phyloP scores from a whole-genome alignment of 2,888 invertebrate genomes.

The Macrosoma leucophasiata region DNA sequence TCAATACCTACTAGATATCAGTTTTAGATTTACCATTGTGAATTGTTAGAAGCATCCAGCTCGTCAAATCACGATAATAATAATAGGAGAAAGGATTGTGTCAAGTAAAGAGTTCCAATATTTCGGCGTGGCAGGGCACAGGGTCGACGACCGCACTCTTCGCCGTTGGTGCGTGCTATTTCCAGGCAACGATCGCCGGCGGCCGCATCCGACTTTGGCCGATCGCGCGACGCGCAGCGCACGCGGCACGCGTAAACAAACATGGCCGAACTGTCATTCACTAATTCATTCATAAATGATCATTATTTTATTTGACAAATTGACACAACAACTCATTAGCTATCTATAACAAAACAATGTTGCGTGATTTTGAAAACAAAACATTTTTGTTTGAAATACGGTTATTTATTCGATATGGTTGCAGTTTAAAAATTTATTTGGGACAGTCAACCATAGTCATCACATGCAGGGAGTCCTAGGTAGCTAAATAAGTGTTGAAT shows the following conservation, averaged over 20 bases:
- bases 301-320: slow-evolving; percentile 65
- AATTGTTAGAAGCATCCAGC: background rate
- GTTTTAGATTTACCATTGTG: background rate
- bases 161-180: slow-evolving; percentile 68
- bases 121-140: slow-evolving; percentile 66
- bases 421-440: too few species aligned
- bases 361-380: too few species aligned
- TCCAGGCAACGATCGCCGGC: slow-evolving; percentile 59
- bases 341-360: too few species aligned
- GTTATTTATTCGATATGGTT: too few species aligned
- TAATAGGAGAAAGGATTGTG: slow-evolving; percentile 39
- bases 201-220: slow-evolving; percentile 52
- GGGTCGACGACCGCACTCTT: slow-evolving; percentile 69
- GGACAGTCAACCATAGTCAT: too few species aligned
- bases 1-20: background rate
- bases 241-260: slow-evolving; percentile 70
- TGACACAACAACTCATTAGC: slow-evolving; percentile 48
- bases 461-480: too few species aligned
- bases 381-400: too few species aligned
- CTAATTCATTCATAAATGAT: slow-evolving; percentile 71
- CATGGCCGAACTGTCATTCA: slow-evolving; percentile 73
- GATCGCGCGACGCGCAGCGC: slow-evolving; percentile 51
- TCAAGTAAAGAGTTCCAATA: slow-evolving; percentile 65
- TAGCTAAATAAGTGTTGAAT: too few species aligned
- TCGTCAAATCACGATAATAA: slow-evolving; percentile 3